phyloP scores from a whole-genome alignment of 2,888 invertebrate genomes.

The Mellilla xanthometata region DNA sequence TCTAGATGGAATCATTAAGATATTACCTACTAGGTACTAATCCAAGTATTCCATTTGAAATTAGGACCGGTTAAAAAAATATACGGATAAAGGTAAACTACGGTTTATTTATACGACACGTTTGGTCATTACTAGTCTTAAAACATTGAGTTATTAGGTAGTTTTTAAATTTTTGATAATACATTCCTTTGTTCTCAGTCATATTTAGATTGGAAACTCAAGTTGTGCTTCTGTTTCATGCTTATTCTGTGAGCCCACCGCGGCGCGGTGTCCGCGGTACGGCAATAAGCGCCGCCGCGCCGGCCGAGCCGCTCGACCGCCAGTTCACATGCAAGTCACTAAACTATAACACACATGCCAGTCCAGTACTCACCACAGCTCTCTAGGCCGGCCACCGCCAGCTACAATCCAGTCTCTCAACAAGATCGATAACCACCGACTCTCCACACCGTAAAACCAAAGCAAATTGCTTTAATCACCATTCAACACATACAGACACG shows the following conservation, averaged over 20 bases:
- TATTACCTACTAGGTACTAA: no score
- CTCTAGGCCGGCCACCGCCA: constrained; percentile 52
- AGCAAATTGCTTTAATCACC: constrained; percentile 80
- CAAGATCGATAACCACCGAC: constrained; percentile 74
- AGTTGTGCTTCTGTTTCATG: constrained; percentile 1
- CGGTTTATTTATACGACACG: no score
- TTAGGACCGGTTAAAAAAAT: no score
- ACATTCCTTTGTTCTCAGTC: constrained; percentile 12
- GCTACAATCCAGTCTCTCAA: constrained; percentile 72
- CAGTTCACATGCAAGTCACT: constrained; percentile 3
- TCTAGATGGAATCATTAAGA: no score
- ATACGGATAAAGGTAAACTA: no score
- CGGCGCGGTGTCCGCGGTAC: background rate
- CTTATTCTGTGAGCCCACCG: constrained; percentile 13
- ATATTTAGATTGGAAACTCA: background rate
- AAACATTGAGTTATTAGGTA: no score
- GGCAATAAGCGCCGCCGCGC: constrained; percentile 1
- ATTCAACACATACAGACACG: constrained; percentile 75
- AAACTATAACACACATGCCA: constrained; percentile 1
- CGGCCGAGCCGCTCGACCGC: constrained; percentile 3
- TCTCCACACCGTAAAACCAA: constrained; percentile 74
- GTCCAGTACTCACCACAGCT: constrained; percentile 52
- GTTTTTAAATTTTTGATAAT: no score
- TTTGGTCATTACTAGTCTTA: no score
- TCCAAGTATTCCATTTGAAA: no score